Conservation (phyloP, 2,888 invertebrate genomes). For the Tiliacea aurago region DNA sequence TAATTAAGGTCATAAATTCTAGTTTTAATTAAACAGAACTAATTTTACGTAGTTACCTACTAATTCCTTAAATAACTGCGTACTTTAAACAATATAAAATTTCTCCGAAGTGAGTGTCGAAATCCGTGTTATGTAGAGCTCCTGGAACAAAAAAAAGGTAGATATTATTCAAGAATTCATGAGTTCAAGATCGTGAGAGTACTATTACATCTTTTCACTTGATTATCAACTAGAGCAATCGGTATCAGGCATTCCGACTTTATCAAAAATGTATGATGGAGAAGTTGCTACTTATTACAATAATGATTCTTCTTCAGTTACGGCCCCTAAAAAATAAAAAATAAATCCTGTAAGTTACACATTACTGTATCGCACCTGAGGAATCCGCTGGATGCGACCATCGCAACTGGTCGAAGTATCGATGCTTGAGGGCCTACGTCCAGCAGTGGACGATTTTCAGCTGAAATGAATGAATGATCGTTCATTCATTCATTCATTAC, state of each 20-base stretch:
- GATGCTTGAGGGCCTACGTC: too few relatives aligned
- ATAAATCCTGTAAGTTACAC: too few relatives aligned
- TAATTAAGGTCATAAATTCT: conserved; percentile 60
- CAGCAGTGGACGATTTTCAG: too few relatives aligned
- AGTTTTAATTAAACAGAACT: conserved; percentile 59
- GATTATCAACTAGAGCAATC: neutral
- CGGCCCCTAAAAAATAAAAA: too few relatives aligned
- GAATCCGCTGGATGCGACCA: too few relatives aligned
- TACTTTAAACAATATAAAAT: conserved; percentile 12
- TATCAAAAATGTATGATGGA: neutral
- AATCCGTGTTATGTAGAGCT: neutral
- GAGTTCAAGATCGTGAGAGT: neutral
- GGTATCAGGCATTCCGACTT: neutral
- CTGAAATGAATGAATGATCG: too few relatives aligned
- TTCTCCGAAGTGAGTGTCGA: neutral
- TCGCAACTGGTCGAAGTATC: too few relatives aligned
- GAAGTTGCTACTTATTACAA: neutral
- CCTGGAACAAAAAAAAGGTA: too few relatives aligned
- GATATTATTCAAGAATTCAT: too few relatives aligned
- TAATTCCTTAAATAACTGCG: conserved; percentile 23
- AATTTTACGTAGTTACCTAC: conserved; percentile 17
- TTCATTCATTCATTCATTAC: too few relatives aligned
- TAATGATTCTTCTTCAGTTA: neutral
- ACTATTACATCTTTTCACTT: too few relatives aligned
- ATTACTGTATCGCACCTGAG: too few relatives aligned